Conservation (phyloP, 2,888 invertebrate species). For the Nebria salina region DNA sequence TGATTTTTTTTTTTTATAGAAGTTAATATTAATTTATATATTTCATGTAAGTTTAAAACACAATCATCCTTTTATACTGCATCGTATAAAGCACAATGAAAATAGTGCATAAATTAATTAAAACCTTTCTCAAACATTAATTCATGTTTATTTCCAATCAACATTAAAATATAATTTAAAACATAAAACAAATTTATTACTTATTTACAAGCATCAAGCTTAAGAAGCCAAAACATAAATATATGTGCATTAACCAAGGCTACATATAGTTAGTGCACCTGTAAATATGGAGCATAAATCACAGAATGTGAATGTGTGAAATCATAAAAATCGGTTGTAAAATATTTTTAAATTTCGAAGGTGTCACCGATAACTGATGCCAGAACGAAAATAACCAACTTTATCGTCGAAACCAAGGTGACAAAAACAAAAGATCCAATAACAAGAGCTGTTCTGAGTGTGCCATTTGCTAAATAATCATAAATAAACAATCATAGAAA, state of each 20-base stretch:
- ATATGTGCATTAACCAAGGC: neutral
- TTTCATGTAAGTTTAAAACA: too few relatives aligned
- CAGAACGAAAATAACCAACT: constrained; percentile 34
- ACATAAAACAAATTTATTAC: neutral
- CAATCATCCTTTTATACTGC: too few relatives aligned
- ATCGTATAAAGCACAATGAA: too few relatives aligned
- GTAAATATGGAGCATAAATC: constrained; percentile 7
- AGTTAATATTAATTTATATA: too few relatives aligned
- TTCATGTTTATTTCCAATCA: too few relatives aligned
- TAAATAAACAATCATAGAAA: neutral
- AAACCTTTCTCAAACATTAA: too few relatives aligned
- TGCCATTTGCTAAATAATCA: neutral
- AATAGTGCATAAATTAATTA: too few relatives aligned
- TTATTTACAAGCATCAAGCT: neutral
- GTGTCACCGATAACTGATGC: constrained; percentile 14
- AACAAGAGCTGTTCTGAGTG: neutral
- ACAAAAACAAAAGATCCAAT: constrained; percentile 5
- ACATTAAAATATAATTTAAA: neutral
- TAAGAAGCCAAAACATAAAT: neutral
- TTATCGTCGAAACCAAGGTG: constrained; percentile 32
- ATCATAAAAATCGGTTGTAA: neutral
- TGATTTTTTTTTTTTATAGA: too few relatives aligned
- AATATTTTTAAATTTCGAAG: constrained; percentile 16
- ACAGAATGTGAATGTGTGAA: neutral
- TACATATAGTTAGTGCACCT: constrained; percentile 7